A percentile compares a stretch with the other conserved stretches of the same genome.
These are phyloP conservation scores for Brachyhypopomus gauderio DNA, from an alignment of 2,113 vertebrate species.

Conservation along the genomic window DNA sequence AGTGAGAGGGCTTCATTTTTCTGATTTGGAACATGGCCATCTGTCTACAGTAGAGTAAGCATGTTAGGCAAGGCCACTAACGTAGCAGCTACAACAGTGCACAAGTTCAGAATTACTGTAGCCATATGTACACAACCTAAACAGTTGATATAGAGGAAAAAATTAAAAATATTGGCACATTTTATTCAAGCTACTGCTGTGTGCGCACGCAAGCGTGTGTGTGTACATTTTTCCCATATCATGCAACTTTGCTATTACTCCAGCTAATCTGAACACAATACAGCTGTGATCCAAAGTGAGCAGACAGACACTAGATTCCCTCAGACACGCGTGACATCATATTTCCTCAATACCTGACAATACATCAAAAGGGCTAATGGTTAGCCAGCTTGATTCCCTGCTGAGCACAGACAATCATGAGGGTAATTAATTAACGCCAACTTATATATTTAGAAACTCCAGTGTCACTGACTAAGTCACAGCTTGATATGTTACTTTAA, in stretches of 20 bases:
- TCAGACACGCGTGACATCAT: neutral
- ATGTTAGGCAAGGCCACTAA: neutral
- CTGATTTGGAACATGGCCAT: neutral
- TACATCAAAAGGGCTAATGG: neutral
- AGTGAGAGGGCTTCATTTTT: neutral
- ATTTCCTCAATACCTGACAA: neutral
- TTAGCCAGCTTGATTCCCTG: neutral
- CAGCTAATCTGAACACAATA: no score
- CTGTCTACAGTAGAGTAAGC: neutral
- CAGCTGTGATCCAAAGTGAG: neutral
- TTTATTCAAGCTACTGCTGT: neutral
- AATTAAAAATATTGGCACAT: no score
- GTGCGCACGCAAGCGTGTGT: neutral
- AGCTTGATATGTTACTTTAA: constrained; percentile 22
- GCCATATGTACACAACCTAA: neutral
- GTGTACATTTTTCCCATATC: no score
- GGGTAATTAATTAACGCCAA: constrained; percentile 23
- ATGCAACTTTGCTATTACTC: no score
- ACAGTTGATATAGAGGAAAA: neutral
- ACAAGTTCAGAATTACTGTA: neutral
- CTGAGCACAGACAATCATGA: constrained; percentile 15
- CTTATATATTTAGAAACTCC: constrained; percentile 11
- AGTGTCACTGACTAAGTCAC: constrained; percentile 2
- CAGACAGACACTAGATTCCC: neutral
- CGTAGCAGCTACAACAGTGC: neutral